These are phyloP conservation scores for Bufo bufo DNA, from an alignment of 2,113 vertebrate species.

Conservation along the genomic window DNA sequence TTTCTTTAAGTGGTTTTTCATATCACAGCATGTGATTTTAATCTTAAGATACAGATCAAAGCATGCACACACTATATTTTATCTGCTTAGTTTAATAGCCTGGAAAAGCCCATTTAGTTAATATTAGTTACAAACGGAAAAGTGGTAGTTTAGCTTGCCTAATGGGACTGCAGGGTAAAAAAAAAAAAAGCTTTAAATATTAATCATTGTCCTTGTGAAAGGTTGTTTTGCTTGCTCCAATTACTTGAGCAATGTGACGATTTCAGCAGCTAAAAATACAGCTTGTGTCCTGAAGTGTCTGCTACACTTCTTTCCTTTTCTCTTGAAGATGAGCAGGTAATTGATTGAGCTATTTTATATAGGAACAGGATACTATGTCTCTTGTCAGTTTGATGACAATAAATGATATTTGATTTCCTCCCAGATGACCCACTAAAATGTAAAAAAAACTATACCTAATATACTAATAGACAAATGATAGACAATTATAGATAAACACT, in stretches of 20 bases:
- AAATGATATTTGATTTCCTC: not conserved
- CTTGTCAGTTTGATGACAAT: not conserved
- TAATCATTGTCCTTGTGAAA: conserved; percentile 54
- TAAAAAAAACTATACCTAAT: not conserved
- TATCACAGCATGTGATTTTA: not conserved
- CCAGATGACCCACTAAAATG: not conserved
- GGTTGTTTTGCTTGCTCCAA: conserved; percentile 47
- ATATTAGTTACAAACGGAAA: conserved; percentile 11
- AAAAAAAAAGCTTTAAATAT: conserved; percentile 33
- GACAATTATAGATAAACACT: too few species aligned
- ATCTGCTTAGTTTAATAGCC: not conserved
- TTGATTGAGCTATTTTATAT: conserved; percentile 11
- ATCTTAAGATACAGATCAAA: not conserved
- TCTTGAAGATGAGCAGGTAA: conserved; percentile 36
- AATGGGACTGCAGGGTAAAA: conserved; percentile 13
- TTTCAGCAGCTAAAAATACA: conserved; percentile 54
- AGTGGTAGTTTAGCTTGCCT: conserved; percentile 16
- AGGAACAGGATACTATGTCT: not conserved
- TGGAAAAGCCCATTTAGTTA: conserved; percentile 4
- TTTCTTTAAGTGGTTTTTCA: not conserved
- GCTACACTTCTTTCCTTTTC: conserved; percentile 19
- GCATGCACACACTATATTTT: not conserved
- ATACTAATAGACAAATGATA: not conserved
- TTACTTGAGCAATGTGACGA: conserved; percentile 35
- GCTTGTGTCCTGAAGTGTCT: conserved; percentile 49